These are phyloP conservation scores for Hystrix cristata DNA, from an alignment of 2,113 vertebrate species.

Conservation along the genomic window DNA sequence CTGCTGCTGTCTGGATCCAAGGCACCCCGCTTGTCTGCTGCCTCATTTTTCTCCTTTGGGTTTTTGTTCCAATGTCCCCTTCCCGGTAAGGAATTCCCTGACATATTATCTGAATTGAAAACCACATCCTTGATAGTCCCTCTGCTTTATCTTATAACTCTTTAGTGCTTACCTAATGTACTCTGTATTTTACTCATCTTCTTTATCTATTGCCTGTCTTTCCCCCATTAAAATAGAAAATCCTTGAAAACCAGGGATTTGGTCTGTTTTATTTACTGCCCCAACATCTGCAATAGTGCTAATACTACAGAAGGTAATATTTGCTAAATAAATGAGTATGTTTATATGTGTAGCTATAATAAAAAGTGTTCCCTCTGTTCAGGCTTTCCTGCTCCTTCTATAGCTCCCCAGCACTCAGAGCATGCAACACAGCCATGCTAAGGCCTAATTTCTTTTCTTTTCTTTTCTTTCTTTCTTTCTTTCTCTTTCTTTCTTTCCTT, in stretches of 20 bases:
- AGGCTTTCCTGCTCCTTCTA: background rate
- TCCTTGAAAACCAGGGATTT: background rate
- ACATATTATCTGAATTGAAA: background rate
- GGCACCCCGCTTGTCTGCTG: background rate
- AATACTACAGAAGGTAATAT: background rate
- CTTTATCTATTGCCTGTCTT: background rate
- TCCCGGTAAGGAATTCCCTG: background rate
- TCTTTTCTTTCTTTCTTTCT: background rate
- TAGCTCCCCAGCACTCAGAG: background rate
- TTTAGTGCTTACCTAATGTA: background rate
- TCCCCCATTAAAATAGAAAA: background rate
- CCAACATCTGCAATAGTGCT: background rate
- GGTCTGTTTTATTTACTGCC: background rate
- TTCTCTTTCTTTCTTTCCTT: background rate
- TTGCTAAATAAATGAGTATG: background rate
- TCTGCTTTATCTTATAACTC: background rate
- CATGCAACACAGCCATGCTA: background rate
- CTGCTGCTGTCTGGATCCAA: no score
- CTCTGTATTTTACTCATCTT: background rate
- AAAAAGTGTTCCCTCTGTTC: background rate
- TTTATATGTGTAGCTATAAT: background rate
- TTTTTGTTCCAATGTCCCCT: background rate
- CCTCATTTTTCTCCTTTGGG: background rate
- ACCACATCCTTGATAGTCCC: background rate
- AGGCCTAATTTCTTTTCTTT: background rate